Base-by-base conservation (phyloP, 2,888 invertebrate species). In the Steinernema hermaphroditum region DNA sequence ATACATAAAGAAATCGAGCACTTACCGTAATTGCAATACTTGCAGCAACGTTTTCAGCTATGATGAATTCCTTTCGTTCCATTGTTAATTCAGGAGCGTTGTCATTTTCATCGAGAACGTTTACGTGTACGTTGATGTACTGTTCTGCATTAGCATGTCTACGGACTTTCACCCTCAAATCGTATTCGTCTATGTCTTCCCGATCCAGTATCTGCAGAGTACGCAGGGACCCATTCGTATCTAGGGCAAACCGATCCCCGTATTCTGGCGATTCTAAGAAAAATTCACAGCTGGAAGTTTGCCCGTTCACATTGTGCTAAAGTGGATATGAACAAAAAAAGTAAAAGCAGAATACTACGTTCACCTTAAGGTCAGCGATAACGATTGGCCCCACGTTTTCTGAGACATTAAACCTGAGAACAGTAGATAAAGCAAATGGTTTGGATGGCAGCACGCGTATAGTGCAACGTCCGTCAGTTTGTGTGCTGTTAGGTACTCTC, bases 191-290 rank as follows among this genome's bases (percentile, higher is more conserved):
- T 19, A 37, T 37, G 12, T 72, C 27, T 68, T 83, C 83, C 27
- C 80, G 32, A 70, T 83, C 81, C 14, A 83, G 57, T 6, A 74
- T 46, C 14, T 70, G 70, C 27, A 70, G 54, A 22, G 75, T 75
- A 37, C 68, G 68, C 37, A 82, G 46, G 16, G 57, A n/a, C 19
- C 49, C 49, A 49, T 49, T 19, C 49, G 9, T 6, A n/a, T n/a
- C 19, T 6, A 49, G 6, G 9, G 9, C 49, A 49, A 49, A 49
- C 49, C 9, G 19, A n/a, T 49, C 49, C 6, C 19, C 19, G 12
- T 6, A 49, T 19, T 49, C 49, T 19, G 19, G 49, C 6, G 49
- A 49, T 19, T n/a, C n/a, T n/a, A n/a, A n/a, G n/a, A n/a, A n/a
- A n/a, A n/a, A n/a, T n/a, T n/a, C n/a, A n/a, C n/a, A n/a, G n/a